Evolutionary conservation across 2,113 vertebrate species (phyloP), one percentile per base, ranked within the genome.

Genomic region (Tenebrosternarchus preto): DNA sequence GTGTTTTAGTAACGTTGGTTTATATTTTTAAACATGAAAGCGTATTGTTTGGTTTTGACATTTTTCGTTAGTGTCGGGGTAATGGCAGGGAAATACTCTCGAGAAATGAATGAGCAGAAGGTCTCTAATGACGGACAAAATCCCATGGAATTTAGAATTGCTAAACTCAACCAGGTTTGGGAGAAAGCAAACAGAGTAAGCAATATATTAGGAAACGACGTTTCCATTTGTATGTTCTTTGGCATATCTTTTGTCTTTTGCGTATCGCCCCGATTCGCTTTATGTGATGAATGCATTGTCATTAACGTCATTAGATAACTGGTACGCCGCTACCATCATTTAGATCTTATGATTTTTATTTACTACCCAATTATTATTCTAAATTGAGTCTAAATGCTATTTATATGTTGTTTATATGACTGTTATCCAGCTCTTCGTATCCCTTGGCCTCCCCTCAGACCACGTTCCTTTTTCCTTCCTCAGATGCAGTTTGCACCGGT

Each of bases 131-230:
- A 55, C 17, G 93, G 83, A 11, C 90, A 80, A 22, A 86, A 84
- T 36, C 36, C 83, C 15, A 86, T 92, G 81, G 95, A 97, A 85
- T 98, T 98, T 87, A 95, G 97, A 24, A 94, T 98, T 76, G 92
- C 95, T 56, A 96, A 92, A 87, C 88, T 98, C 69, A 96, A 95
- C 88, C 96, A 98, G 89, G 85, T 97, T 36, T 98, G 97, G 97
- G 95, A 96, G 89, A 98, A 98, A 88, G 95, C 97, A 1, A 89
- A 91, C 84, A 81, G 96, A 94, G 96, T 98, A 88, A 89, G 95
- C 88, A 43, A 56, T 27, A 3, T n/a, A n/a, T n/a, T n/a, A n/a
- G n/a, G n/a, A n/a, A n/a, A n/a, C n/a, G n/a, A n/a, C n/a, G n/a
- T n/a, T n/a, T n/a, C n/a, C n/a, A n/a, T n/a, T n/a, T n/a, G n/a